A percentile compares a stretch with the other conserved stretches of the same genome.
Evolutionary conservation across 2,113 vertebrate genomes (phyloP).

Genomic region (Turnix velox): DNA sequence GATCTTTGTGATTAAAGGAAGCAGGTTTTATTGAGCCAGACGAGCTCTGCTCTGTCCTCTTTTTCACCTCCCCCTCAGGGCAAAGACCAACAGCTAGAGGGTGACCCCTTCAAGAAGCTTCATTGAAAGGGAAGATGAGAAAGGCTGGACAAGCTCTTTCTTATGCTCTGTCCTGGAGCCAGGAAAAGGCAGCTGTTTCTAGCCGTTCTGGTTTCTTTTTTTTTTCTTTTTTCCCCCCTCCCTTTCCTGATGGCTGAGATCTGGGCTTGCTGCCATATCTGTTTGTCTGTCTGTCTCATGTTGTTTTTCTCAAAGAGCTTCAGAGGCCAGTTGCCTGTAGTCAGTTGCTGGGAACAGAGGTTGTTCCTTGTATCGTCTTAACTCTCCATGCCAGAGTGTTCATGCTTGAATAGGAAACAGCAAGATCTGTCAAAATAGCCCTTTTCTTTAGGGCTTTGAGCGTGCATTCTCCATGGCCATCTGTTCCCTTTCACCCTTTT

Average conservation of each 20-base stretch:
- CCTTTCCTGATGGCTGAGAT: constrained; percentile 25
- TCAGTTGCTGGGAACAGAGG: constrained; percentile 75
- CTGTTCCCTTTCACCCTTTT: constrained; percentile 84
- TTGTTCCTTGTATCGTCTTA: constrained; percentile 66
- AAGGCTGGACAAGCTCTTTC: constrained; percentile 44
- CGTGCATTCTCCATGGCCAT: constrained; percentile 80
- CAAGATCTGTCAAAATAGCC: constrained; percentile 76
- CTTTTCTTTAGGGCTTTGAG: constrained; percentile 76
- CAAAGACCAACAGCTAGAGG: constrained; percentile 69
- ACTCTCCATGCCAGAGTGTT: constrained; percentile 71
- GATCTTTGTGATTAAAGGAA: constrained; percentile 64
- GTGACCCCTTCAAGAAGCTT: constrained; percentile 56
- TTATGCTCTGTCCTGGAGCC: constrained; percentile 32
- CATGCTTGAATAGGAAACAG: constrained; percentile 78
- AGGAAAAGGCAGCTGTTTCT: constrained; percentile 71
- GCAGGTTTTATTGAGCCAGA: constrained; percentile 48
- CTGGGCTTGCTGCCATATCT: constrained; percentile 69
- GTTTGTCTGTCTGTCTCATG: constrained; percentile 60
- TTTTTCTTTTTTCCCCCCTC: not conserved
- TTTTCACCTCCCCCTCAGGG: constrained; percentile 67
- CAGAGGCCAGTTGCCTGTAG: constrained; percentile 61
- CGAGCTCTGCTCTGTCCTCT: constrained; percentile 67
- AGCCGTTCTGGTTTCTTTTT: constrained; percentile 15
- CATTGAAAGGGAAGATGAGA: constrained; percentile 63
- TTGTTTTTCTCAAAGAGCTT: constrained; percentile 68